These are phyloP conservation scores for Bos javanicus DNA, from an alignment of 2,113 vertebrate genomes.

Conservation along the genomic window DNA sequence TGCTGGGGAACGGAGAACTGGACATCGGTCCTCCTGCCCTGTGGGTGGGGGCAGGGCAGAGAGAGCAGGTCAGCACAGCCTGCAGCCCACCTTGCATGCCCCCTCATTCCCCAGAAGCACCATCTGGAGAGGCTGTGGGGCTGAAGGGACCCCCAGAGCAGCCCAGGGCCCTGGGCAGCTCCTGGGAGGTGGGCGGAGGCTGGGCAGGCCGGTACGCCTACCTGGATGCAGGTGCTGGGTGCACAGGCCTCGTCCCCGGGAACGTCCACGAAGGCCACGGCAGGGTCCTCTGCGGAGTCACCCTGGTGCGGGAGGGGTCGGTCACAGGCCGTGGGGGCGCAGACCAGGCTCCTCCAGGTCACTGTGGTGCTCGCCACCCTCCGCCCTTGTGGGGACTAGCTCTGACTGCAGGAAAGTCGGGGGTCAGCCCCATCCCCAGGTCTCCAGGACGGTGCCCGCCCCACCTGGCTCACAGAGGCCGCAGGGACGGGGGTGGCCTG, in stretches of 20 bases:
- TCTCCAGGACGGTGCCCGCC: background rate
- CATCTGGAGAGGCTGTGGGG: background rate
- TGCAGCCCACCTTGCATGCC: background rate
- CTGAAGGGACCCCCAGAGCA: background rate
- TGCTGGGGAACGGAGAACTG: background rate
- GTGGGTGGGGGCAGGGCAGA: background rate
- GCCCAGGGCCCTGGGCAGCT: background rate
- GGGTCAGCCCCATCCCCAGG: background rate
- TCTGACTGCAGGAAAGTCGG: accelerated
- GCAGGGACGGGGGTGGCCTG: background rate
- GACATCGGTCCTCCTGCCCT: background rate
- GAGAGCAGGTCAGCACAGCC: background rate
- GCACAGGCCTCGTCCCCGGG: background rate
- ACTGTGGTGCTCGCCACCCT: background rate
- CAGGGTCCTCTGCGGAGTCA: accelerated
- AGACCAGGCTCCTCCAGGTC: background rate
- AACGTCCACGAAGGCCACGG: background rate
- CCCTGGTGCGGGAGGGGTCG: background rate
- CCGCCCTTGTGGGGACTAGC: accelerated
- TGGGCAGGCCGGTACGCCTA: background rate
- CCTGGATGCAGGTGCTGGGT: constrained; percentile 24
- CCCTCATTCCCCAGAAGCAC: background rate
- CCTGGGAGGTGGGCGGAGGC: background rate
- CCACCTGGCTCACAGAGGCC: background rate
- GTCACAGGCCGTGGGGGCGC: background rate